phyloP scores from a whole-genome alignment of 2,888 invertebrate genomes.

The Epinotia demarniana region DNA sequence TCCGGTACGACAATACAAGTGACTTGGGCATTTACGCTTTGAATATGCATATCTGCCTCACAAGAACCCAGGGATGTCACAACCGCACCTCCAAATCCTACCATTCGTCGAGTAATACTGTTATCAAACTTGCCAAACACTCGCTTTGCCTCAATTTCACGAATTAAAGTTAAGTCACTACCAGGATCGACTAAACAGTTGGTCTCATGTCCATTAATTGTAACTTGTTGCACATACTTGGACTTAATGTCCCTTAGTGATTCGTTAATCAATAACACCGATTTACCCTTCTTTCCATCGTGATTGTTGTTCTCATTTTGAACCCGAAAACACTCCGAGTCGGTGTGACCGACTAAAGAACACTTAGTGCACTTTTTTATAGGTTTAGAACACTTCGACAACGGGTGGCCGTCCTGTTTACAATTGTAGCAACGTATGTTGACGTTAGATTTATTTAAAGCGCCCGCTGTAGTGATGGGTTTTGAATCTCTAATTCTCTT shows the following conservation, averaged over 20 bases:
- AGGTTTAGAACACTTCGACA: conserved; percentile 32
- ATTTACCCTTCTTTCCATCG: conserved; percentile 1
- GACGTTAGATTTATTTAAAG: no score
- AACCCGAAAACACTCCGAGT: conserved; percentile 14
- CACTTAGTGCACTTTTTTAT: conserved; percentile 21
- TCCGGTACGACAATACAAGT: no score
- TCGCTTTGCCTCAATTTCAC: not conserved
- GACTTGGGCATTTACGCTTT: no score
- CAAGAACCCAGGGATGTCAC: no score
- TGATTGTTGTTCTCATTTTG: no score
- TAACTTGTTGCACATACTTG: conserved; percentile 38
- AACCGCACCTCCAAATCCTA: no score
- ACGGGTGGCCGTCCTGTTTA: no score
- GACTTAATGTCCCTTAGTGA: not conserved
- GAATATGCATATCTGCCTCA: no score
- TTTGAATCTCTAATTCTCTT: no score
- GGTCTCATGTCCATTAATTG: not conserved
- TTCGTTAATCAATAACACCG: conserved; percentile 7
- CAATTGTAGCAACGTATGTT: no score
- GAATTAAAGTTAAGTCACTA: conserved; percentile 33
- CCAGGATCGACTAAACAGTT: conserved; percentile 29
- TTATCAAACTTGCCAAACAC: not conserved
- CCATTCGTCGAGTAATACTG: not conserved
- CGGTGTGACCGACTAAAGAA: conserved; percentile 12
- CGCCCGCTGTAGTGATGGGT: no score